Evolutionary conservation across 1,140 invertebrate genomes (phyloP).

Genomic region (Adoxophyes honmai): DNA sequence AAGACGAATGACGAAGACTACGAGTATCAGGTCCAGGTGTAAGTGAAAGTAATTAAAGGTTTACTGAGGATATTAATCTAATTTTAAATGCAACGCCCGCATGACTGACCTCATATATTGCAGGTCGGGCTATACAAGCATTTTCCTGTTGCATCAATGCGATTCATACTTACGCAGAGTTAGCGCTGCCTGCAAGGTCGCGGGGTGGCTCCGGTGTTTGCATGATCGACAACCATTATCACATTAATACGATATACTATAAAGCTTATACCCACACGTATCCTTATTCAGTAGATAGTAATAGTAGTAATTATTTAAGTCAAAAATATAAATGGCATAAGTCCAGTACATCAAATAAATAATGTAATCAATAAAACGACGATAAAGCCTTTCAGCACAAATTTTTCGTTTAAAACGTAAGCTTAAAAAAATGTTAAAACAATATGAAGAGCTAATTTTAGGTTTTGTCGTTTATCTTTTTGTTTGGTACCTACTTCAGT

Average conservation of each 20-base stretch:
- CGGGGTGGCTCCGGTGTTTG: constrained; percentile 61
- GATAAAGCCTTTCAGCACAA: background rate
- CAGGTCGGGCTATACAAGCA: constrained; percentile 37
- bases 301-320: too few species aligned
- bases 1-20: too few species aligned
- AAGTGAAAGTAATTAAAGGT: too few species aligned
- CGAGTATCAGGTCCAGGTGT: too few species aligned
- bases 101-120: too few species aligned
- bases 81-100: too few species aligned
- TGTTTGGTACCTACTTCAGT: background rate
- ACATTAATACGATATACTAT: constrained; percentile 72
- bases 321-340: background rate
- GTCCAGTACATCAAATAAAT: background rate
- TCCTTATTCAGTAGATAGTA: constrained; percentile 37
- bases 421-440: too few species aligned
- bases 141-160: constrained; percentile 60
- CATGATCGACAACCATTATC: constrained; percentile 75
- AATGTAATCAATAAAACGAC: constrained; percentile 7
- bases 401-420: background rate
- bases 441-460: background rate
- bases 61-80: too few species aligned
- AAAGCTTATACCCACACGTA: constrained; percentile 56
- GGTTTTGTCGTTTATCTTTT: background rate
- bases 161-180: constrained; percentile 67
- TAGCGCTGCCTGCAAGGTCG: constrained; percentile 62